phyloP scores from a whole-genome alignment of 2,113 vertebrate species.

The Probosciger aterrimus region DNA sequence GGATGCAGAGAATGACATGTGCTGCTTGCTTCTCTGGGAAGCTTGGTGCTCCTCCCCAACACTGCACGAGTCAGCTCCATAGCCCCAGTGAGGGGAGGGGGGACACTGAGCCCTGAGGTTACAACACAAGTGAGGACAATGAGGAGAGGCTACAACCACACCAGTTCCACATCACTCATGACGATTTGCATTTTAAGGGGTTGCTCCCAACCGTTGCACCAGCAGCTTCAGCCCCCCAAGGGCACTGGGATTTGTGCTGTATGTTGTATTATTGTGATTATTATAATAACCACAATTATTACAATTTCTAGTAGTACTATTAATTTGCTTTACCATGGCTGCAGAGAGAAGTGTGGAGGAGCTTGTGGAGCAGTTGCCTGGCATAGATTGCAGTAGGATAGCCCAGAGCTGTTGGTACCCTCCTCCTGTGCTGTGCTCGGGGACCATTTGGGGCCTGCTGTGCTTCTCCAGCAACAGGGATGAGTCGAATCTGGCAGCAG shows the following conservation, averaged over 20 bases:
- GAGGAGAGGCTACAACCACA: background rate
- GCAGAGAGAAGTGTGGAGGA: background rate
- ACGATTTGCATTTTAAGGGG: background rate
- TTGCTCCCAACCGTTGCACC: background rate
- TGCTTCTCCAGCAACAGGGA: background rate
- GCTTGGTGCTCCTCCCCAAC: background rate
- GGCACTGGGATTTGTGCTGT: background rate
- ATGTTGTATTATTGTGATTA: background rate
- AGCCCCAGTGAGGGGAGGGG: fast-evolving
- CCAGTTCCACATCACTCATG: background rate
- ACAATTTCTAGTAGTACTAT: background rate
- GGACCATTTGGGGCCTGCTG: background rate
- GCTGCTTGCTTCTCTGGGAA: background rate
- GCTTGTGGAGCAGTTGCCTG: background rate
- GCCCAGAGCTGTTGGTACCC: background rate
- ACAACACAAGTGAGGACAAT: background rate
- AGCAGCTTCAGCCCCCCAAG: background rate
- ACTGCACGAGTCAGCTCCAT: fast-evolving
- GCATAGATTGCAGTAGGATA: background rate
- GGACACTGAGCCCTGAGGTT: background rate
- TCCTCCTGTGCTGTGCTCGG: background rate
- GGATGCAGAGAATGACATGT: fast-evolving
- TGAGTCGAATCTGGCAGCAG: background rate
- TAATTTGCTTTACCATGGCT: background rate
- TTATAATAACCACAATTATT: background rate